These are phyloP conservation scores for Pan troglodytes DNA, from an alignment of 2,113 vertebrate genomes.

Conservation along the genomic window NHGRI_mPanTro3-v2.1_pri NC_072402.2:89073501-89074000, in stretches of 20 bases:
- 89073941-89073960: background rate
- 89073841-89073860: background rate
- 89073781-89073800: background rate
- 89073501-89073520: background rate
- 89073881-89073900: background rate
- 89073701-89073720: background rate
- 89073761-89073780: background rate
- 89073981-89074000: background rate
- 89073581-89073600: background rate
- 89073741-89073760: background rate
- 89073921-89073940: background rate
- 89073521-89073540: background rate
- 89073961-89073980: background rate
- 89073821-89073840: background rate
- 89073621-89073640: background rate
- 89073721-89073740: background rate
- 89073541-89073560: background rate
- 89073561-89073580: background rate
- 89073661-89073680: background rate
- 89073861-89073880: background rate
- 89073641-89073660: background rate
- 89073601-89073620: background rate
- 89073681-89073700: background rate
- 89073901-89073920: background rate
- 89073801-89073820: background rate